phyloP scores from a whole-genome alignment of 2,113 vertebrate genomes.

The Neoarius graeffei region DNA sequence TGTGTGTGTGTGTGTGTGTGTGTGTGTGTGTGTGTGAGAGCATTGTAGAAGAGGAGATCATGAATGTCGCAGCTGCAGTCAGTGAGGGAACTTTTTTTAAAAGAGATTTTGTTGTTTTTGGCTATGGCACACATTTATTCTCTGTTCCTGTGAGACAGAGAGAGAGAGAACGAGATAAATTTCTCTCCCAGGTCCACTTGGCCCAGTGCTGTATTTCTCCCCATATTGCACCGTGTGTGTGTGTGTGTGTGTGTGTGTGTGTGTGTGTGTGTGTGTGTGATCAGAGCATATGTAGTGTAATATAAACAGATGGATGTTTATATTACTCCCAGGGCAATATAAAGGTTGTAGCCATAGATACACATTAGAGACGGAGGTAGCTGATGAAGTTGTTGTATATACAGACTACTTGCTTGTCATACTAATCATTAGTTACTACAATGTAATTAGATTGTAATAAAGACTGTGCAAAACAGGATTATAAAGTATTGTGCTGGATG shows the following conservation, averaged over 20 bases:
- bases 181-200: slow-evolving; percentile 41
- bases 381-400: neutral
- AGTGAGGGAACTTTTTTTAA: neutral
- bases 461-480: neutral
- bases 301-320: slow-evolving; percentile 1
- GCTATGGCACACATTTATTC: slow-evolving; percentile 12
- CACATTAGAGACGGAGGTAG: neutral
- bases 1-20: slow-evolving; percentile 18
- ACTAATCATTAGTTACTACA: neutral
- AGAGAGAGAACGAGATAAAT: slow-evolving; percentile 22
- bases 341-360: neutral
- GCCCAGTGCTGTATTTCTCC: slow-evolving; percentile 38
- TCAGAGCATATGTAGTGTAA: neutral
- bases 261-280: neutral
- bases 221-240: neutral
- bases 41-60: neutral
- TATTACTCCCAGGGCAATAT: neutral
- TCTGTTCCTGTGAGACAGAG: slow-evolving; percentile 4
- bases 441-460: neutral
- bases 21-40: neutral
- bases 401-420: neutral
- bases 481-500: neutral
- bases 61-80: neutral
- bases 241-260: slow-evolving; percentile 1
- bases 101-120: slow-evolving; percentile 30